These are phyloP conservation scores for Pampus argenteus DNA, from an alignment of 2,797 vertebrate genomes.

Conservation along the genomic window DNA sequence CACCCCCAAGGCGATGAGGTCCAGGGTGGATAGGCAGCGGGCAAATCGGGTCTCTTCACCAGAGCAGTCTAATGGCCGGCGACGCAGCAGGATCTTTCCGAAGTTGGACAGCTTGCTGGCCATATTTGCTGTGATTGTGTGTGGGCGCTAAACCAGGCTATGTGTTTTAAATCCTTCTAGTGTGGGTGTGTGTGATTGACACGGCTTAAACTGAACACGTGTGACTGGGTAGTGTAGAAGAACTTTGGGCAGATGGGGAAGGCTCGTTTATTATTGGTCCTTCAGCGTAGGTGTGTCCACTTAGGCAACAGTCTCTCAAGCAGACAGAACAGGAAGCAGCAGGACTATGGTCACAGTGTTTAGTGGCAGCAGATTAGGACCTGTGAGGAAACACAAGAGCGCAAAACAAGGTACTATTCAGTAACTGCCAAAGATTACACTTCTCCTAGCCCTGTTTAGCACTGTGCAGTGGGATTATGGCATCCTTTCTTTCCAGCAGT, in stretches of 20 bases:
- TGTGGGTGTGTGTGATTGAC: conserved; percentile 56
- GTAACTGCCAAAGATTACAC: conserved; percentile 34
- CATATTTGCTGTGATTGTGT: conserved; percentile 72
- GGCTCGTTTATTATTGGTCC: conserved; percentile 29
- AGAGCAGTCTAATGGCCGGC: conserved; percentile 84
- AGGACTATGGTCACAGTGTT: conserved; percentile 33
- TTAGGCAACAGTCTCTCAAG: conserved; percentile 15
- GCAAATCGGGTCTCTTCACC: conserved; percentile 87
- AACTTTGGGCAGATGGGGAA: conserved; percentile 31
- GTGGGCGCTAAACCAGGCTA: conserved; percentile 52
- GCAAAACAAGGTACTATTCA: conserved; percentile 57
- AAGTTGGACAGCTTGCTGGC: conserved; percentile 74
- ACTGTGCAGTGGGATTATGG: conserved; percentile 36
- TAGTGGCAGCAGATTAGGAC: conserved; percentile 59
- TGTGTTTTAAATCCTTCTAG: conserved; percentile 49
- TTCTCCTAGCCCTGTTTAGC: conserved; percentile 27
- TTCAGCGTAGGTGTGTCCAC: conserved; percentile 18
- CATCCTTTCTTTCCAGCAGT: conserved; percentile 9
- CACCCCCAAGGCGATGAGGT: conserved; percentile 94
- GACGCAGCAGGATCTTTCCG: conserved; percentile 89
- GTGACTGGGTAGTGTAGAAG: conserved; percentile 28
- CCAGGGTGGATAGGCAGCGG: conserved; percentile 94
- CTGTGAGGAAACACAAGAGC: conserved; percentile 62
- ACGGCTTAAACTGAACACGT: conserved; percentile 42
- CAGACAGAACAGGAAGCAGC: conserved; percentile 35